phyloP scores from a whole-genome alignment of 1,140 invertebrate species.

The Drosophila dunni region DNA sequence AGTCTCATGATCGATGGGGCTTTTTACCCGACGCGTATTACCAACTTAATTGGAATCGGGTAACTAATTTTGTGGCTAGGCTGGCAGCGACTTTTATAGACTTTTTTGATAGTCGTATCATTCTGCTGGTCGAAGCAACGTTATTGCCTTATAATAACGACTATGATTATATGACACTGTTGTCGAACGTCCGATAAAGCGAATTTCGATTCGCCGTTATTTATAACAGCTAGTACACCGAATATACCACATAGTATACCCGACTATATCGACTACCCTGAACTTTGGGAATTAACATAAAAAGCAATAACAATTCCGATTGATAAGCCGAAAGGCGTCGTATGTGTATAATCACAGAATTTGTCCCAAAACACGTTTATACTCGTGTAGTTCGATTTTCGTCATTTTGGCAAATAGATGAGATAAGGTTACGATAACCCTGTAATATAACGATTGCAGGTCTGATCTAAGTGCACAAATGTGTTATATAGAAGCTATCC shows the following conservation, averaged over 20 bases:
- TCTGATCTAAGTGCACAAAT: neutral
- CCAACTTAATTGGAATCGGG: conserved; percentile 52
- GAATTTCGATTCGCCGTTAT: conserved; percentile 44
- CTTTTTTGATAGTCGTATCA: conserved; percentile 41
- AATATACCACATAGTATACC: neutral
- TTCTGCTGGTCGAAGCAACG: conserved; percentile 16
- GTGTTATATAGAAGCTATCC: conserved; percentile 14
- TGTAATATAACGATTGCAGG: conserved; percentile 24
- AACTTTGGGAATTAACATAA: conserved; percentile 45
- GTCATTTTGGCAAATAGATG: conserved; percentile 22
- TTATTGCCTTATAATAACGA: conserved; percentile 66
- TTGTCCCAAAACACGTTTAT: conserved; percentile 20
- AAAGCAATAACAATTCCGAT: conserved; percentile 33
- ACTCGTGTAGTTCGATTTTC: conserved; percentile 36
- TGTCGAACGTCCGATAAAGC: conserved; percentile 60
- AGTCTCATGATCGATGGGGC: conserved; percentile 50
- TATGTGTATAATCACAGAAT: conserved; percentile 26
- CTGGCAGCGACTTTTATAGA: conserved; percentile 65
- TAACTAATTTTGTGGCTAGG: conserved; percentile 58
- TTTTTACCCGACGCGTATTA: conserved; percentile 58
- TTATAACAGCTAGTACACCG: conserved; percentile 26
- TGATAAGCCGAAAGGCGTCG: conserved; percentile 37
- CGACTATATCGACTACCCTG: neutral
- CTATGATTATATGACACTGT: conserved; percentile 43
- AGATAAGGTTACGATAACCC: conserved; percentile 34